Base-by-base conservation (phyloP, 2,797 vertebrate genomes). In the Siniperca undulata region DNA sequence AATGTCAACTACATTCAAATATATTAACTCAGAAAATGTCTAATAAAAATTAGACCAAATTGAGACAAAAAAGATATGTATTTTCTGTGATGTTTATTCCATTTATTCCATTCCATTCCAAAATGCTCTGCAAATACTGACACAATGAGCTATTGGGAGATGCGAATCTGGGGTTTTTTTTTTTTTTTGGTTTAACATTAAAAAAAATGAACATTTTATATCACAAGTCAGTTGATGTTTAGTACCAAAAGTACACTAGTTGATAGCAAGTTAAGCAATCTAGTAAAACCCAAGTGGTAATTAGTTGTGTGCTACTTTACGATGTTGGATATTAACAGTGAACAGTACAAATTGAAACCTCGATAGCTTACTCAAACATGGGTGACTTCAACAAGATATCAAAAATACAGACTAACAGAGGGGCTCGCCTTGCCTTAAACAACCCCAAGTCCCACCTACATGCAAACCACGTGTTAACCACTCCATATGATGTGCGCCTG, bases 391-490 rank as follows among this genome's bases (percentile, higher is more conserved):
- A 24, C 56, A 34, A 40, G 22, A 16, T 2, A 53, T 7, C 0
- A 7, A 53, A 11, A 42, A 8, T 3, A 48, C 42, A 44, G 2
- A 24, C 30, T 2, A 36, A 40, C 13, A 50, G 0, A 17, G 8
- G 4, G 38, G 14, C 44, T 50, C 14, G 9, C 9, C 27, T 44
- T 61, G 34, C 72, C 12, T 13, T 7, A 52, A 70, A 36, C 36
- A 36, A 36, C 36, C 36, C 36, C 34, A 52, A 53, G 34, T 24
- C 30, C 62, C 64, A 34, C 69, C 77, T 77, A 20, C 0, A 14
- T 65, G 13, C 4, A 75, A 85, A 82, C 91, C 91, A 91, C 89
- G 10, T 90, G 87, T 73, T 24, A 90, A 84, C 89, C 90, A 85
- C 89, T 61, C 77, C 74, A 30, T 11, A 40, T 11, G 4, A 27